Conservation (phyloP, 2,113 vertebrate species). For the Anolis carolinensis region DNA sequence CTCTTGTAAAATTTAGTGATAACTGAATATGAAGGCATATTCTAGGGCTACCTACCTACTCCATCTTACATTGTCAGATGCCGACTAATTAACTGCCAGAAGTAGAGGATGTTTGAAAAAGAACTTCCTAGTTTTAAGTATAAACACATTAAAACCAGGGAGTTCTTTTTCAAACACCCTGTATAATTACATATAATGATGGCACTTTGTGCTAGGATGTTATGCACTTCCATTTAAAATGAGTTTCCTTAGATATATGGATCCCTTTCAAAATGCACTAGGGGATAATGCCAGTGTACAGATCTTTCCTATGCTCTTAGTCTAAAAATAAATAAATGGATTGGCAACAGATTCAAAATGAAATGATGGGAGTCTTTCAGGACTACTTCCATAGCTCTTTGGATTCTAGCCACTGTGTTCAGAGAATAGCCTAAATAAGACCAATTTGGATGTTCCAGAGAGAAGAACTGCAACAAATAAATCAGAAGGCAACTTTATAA, state of each 20-base stretch:
- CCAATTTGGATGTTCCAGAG: not conserved
- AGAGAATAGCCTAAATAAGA: not conserved
- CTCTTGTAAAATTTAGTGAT: constrained; percentile 5
- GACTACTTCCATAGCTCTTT: not conserved
- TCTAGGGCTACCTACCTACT: constrained; percentile 39
- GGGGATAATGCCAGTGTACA: constrained; percentile 22
- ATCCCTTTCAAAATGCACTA: constrained; percentile 21
- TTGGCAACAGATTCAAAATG: constrained; percentile 28
- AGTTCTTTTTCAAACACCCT: too few relatives aligned
- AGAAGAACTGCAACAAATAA: constrained; percentile 49
- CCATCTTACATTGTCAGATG: constrained; percentile 49
- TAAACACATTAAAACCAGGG: too few relatives aligned
- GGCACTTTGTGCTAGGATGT: constrained; percentile 21
- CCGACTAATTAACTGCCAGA: constrained; percentile 39
- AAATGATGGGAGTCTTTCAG: constrained; percentile 26
- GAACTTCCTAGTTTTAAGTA: too few relatives aligned
- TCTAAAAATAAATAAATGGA: constrained; percentile 27
- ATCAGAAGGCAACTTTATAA: constrained; percentile 24
- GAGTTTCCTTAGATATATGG: not conserved
- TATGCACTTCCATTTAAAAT: constrained; percentile 18
- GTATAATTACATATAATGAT: constrained; percentile 46
- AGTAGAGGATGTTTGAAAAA: too few relatives aligned
- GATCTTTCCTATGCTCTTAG: constrained; percentile 2
- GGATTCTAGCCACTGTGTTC: not conserved
- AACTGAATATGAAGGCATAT: constrained; percentile 33